Evolutionary conservation across 2,113 vertebrate genomes (phyloP).

Genomic region (Lampris megalopsis): DNA sequence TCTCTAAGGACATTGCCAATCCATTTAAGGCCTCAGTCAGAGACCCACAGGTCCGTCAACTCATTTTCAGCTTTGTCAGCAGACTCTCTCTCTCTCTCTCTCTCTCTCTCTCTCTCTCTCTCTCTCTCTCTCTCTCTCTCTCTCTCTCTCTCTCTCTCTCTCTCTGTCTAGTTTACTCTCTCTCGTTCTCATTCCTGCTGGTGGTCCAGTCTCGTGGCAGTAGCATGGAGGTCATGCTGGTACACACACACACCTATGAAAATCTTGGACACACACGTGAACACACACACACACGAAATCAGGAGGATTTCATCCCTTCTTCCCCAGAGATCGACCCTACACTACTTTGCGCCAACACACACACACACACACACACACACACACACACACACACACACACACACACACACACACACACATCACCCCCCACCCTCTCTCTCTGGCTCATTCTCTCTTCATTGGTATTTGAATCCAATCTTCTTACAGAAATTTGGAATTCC

Average conservation of each 20-base stretch:
- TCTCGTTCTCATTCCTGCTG: conserved; percentile 10
- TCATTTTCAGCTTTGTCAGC: conserved; percentile 32
- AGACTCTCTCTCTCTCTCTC: conserved; percentile 28
- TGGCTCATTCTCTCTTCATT: conserved; percentile 11
- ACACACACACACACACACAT: background rate
- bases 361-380: background rate
- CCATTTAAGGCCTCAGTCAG: conserved; percentile 31
- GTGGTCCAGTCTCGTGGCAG: conserved; percentile 57
- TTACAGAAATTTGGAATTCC: conserved; percentile 44
- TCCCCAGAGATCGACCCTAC: conserved; percentile 8
- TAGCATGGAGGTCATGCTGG: conserved; percentile 45
- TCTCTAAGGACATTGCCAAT: conserved; percentile 13
- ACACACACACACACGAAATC: background rate
- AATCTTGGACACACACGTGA: conserved; percentile 1
- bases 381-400: background rate
- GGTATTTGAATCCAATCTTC: conserved; percentile 47
- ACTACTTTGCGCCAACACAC: background rate
- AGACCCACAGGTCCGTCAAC: background rate
- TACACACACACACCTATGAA: conserved; percentile 47
- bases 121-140: background rate
- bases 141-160: background rate
- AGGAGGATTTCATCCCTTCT: conserved; percentile 36
- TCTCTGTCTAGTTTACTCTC: background rate
- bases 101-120: background rate
- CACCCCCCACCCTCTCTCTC: background rate